Evolutionary conservation across 2,113 vertebrate species (phyloP), one percentile per base, ranked within the genome.

Genomic region (Helogale parvula): DNA sequence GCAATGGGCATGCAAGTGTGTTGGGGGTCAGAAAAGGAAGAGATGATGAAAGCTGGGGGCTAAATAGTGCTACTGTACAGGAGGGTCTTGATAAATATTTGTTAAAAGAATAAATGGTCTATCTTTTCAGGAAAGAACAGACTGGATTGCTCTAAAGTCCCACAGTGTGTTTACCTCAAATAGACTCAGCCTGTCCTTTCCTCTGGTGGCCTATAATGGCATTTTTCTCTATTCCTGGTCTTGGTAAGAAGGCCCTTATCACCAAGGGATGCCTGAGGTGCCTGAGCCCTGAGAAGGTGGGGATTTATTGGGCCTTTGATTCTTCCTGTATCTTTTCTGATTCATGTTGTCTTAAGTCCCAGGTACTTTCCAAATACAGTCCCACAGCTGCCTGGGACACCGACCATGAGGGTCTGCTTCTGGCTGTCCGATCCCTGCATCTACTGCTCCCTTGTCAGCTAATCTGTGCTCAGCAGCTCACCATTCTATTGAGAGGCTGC

Each of bases 61-160:
- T 57, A 87, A 81, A 66, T 0, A 27, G 33, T 1, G 15, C 31
- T 86, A 14, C 27, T 52, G 11, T 25, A 69, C 21, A n/a, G 41
- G 57, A 71, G n/a, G 27, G 52, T 29, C 47, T 47, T 7, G 29
- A 27, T 38, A 54, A 97, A 38, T 50, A 77, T 81, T 81, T 95
- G 74, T 17, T 52, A 82, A 71, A 71, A 81, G 41, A 90, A 89
- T 47, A 94, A 82, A 97, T 25, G 87, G 25, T n/a, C 17, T n/a
- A 16, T 74, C 41, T 33, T 71, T 79, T 87, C 69, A 77, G 84
- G 77, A 71, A 87, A 84, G 74, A 17, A 72, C 25, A 80, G 31
- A 41, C 27, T 47, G 27, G 50, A 54, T 16, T 74, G 9, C 31
- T 90, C 57, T 86, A 2, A 88, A 90, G 69, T 76, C 15, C 38